Percentiles rank a stretch among this genome's conserved stretches.
Evolutionary conservation across 2,888 invertebrate genomes (phyloP).

Genomic region (Tanytarsus gracilentus): DNA sequence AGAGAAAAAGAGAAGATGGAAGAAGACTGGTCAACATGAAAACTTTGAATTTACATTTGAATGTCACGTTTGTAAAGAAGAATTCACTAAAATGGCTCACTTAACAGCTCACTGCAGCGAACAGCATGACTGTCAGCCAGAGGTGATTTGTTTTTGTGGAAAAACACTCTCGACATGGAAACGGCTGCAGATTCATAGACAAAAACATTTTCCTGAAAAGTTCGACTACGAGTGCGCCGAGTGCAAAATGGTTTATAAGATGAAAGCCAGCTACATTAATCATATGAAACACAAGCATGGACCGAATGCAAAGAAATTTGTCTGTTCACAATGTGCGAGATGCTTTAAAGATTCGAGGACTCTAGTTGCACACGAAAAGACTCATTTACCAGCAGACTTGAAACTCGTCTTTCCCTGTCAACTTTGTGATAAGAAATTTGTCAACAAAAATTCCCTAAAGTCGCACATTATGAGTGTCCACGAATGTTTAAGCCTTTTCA

Average conservation of each 20-base stretch:
- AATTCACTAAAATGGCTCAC: slow-evolving; percentile 10
- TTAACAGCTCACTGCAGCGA: not conserved
- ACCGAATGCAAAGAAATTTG: slow-evolving; percentile 23
- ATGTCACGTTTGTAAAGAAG: slow-evolving; percentile 17
- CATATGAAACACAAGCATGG: slow-evolving; percentile 21
- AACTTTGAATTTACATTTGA: slow-evolving; percentile 5
- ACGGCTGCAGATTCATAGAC: slow-evolving; percentile 9
- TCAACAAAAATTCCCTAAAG: slow-evolving; percentile 24
- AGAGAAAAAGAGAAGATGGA: not conserved
- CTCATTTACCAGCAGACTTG: slow-evolving; percentile 18
- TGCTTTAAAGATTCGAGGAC: slow-evolving; percentile 22
- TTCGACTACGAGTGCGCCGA: slow-evolving; percentile 21
- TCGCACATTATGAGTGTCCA: slow-evolving; percentile 22
- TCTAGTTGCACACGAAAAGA: slow-evolving; percentile 17
- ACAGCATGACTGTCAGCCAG: slow-evolving; percentile 5
- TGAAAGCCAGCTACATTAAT: slow-evolving; percentile 4
- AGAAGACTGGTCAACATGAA: not conserved
- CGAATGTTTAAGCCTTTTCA: slow-evolving; percentile 15
- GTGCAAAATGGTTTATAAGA: slow-evolving; percentile 10
- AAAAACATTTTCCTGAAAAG: slow-evolving; percentile 22
- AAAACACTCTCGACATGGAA: slow-evolving; percentile 17
- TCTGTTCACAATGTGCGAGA: slow-evolving; percentile 18
- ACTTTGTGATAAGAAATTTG: slow-evolving; percentile 22
- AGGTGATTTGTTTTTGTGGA: slow-evolving; percentile 19
- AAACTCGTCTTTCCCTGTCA: slow-evolving; percentile 8